Percentiles rank a stretch among this genome's conserved stretches.
Conservation (phyloP, 2,888 invertebrate species). For the Nomada fabriciana region DNA sequence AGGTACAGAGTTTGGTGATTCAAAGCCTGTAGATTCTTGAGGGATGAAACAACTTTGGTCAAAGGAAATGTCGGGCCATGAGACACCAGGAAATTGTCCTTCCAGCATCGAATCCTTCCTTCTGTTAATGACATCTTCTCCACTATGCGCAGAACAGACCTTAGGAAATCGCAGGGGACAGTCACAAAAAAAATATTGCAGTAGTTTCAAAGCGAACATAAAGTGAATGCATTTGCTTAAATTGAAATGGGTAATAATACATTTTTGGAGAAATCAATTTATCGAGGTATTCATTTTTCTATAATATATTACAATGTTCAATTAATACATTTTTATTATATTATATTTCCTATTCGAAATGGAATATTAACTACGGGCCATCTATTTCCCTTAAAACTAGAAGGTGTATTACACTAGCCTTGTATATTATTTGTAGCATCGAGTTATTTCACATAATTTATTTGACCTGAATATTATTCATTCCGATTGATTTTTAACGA, state of each 20-base stretch:
- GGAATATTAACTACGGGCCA: no score
- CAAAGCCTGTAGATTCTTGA: conserved; percentile 27
- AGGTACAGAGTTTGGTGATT: not conserved
- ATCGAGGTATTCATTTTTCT: no score
- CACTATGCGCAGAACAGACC: not conserved
- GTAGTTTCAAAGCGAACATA: not conserved
- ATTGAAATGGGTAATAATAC: not conserved
- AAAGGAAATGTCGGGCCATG: conserved; percentile 65
- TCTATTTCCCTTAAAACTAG: no score
- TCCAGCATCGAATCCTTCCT: conserved; percentile 43
- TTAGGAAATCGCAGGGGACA: not conserved
- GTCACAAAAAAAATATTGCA: not conserved
- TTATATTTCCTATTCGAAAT: not conserved
- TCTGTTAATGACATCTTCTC: conserved; percentile 56
- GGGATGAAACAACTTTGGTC: conserved; percentile 40
- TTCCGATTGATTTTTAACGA: no score
- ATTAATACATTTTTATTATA: not conserved
- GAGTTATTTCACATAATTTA: no score
- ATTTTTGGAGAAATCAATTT: no score
- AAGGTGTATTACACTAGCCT: no score
- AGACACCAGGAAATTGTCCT: conserved; percentile 76
- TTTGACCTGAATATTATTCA: no score
- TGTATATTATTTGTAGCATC: no score
- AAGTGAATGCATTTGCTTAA: not conserved
- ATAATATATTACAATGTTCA: no score